phyloP scores from a whole-genome alignment of 2,888 invertebrate species.

The Cerastis rubricosa region DNA sequence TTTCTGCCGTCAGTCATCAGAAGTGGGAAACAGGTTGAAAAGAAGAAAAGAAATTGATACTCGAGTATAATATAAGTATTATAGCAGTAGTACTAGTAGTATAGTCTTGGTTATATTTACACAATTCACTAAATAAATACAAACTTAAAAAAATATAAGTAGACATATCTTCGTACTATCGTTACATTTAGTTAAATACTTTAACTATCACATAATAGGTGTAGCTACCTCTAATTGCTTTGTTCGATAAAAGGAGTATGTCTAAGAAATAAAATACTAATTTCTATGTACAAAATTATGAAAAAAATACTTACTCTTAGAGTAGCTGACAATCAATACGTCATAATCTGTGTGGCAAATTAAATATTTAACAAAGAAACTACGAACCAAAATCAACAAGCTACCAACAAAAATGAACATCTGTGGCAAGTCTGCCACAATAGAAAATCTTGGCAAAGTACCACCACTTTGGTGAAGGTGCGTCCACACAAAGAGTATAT shows the following conservation, averaged over 20 bases:
- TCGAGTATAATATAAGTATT: background rate
- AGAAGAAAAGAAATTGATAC: background rate
- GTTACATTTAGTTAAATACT: slow-evolving; percentile 6
- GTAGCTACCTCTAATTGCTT: slow-evolving; percentile 1
- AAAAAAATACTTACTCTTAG: slow-evolving; percentile 7
- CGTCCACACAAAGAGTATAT: background rate
- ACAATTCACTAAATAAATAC: slow-evolving; percentile 14
- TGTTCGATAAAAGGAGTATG: background rate
- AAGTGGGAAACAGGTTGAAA: too few relatives aligned
- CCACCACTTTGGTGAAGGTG: background rate
- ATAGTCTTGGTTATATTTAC: slow-evolving; percentile 20
- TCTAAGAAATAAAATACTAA: background rate
- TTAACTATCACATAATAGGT: slow-evolving; percentile 1
- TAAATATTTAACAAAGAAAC: too few relatives aligned
- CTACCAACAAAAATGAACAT: slow-evolving; percentile 9
- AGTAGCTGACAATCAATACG: background rate
- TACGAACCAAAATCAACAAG: slow-evolving; percentile 9
- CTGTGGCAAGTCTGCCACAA: slow-evolving; percentile 31
- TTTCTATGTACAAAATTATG: background rate
- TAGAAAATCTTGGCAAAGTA: slow-evolving; percentile 19
- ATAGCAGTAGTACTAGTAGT: background rate
- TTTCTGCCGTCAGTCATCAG: background rate
- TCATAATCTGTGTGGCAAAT: background rate
- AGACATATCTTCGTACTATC: background rate
- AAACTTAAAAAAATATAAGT: slow-evolving; percentile 3